Percentiles rank a stretch among this genome's conserved stretches.
These are phyloP conservation scores for Elgaria multicarinata DNA, from an alignment of 2,113 vertebrate genomes.

Conservation along the genomic window DNA sequence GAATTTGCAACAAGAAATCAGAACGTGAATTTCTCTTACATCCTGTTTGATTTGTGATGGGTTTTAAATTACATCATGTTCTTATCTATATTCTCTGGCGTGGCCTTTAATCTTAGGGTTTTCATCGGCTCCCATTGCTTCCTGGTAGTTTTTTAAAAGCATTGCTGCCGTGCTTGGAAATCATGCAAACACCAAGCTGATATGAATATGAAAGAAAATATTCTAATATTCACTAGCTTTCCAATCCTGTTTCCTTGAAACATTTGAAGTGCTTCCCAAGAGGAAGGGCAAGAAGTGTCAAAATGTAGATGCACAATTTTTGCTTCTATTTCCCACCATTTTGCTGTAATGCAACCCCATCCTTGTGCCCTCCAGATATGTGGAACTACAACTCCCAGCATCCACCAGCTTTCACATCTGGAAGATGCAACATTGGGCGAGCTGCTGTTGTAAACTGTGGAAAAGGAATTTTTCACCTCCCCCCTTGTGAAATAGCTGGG, in stretches of 20 bases:
- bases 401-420: too few species aligned
- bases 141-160: not conserved
- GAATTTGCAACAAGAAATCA: not conserved
- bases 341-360: too few species aligned
- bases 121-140: not conserved
- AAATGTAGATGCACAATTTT: too few species aligned
- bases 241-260: not conserved
- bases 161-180: not conserved
- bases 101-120: not conserved
- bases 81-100: not conserved
- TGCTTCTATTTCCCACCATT: too few species aligned
- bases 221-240: not conserved
- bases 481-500: too few species aligned
- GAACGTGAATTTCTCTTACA: not conserved
- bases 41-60: not conserved
- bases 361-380: too few species aligned
- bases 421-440: too few species aligned
- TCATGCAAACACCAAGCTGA: not conserved
- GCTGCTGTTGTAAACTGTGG: not conserved
- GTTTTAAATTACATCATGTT: not conserved
- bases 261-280: not conserved
- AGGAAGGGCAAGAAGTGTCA: not conserved
- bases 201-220: not conserved
- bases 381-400: too few species aligned
- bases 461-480: not conserved